phyloP scores from a whole-genome alignment of 2,888 invertebrate genomes.

The Galerucella calmariensis region DNA sequence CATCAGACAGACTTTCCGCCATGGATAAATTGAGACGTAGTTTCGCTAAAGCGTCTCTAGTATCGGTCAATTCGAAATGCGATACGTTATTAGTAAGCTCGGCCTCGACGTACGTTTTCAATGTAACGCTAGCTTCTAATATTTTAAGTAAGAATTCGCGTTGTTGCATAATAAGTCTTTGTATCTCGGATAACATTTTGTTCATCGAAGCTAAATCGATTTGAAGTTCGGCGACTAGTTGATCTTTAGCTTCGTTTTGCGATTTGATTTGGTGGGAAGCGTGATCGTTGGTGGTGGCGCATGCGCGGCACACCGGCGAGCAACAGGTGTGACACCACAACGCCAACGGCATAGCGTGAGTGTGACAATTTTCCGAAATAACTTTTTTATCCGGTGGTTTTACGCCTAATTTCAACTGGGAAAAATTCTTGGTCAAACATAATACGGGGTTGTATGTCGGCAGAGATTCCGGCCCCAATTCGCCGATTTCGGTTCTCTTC shows the following conservation, averaged over 20 bases:
- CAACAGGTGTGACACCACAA: conserved; percentile 78
- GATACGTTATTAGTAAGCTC: conserved; percentile 77
- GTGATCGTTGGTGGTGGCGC: conserved; percentile 75
- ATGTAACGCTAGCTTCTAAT: conserved; percentile 77
- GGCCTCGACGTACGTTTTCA: conserved; percentile 80
- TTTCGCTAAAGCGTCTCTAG: conserved; percentile 72
- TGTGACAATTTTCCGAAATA: conserved; percentile 74
- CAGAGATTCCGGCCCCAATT: conserved; percentile 74
- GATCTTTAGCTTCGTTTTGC: conserved; percentile 63
- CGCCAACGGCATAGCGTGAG: conserved; percentile 78
- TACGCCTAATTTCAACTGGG: conserved; percentile 68
- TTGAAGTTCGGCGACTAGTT: conserved; percentile 73
- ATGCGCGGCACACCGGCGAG: conserved; percentile 74
- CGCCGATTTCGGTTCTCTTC: conserved; percentile 78
- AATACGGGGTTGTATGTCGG: conserved; percentile 77
- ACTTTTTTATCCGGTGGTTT: conserved; percentile 58
- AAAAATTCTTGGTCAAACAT: conserved; percentile 74
- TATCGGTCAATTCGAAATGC: conserved; percentile 74
- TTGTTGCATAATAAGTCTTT: conserved; percentile 77
- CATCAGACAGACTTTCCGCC: conserved; percentile 71
- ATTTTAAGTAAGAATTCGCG: conserved; percentile 79
- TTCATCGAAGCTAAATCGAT: conserved; percentile 76
- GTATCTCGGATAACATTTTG: conserved; percentile 76
- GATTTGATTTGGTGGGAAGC: conserved; percentile 76
- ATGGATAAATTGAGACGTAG: conserved; percentile 71